Base-by-base conservation (phyloP, 2,888 invertebrate genomes). In the Ochropleura plecta region DNA sequence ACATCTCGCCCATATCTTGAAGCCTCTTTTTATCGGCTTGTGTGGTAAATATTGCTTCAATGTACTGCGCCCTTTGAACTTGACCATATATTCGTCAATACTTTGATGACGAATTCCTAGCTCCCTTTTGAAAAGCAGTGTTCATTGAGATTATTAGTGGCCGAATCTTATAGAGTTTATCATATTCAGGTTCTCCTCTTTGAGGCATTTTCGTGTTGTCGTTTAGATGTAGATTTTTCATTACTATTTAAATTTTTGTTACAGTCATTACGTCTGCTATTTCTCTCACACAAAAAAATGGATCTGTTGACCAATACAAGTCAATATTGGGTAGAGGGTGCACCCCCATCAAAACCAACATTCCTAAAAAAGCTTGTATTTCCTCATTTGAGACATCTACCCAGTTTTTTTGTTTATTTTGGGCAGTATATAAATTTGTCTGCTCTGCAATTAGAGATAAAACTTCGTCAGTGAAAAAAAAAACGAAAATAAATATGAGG, bases 11-110 rank as follows among this genome's bases (percentile, higher is more conserved):
- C 77, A 73, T 20, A 78, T 49, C 51, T 77, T 77, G 48, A 60
- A 77, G 14, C 73, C 70, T 62, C 73, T 70, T 57, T 78, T 78
- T 49, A 78, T 67, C 10, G 73, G 73, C 44, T 77, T 77, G 9
- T 73, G 70, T 20, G 73, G 73, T 53, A 77, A 53, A 60, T 77
- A 77, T 30, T 77, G 77, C 46, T 75, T 70, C 65, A 73, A 42
- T 8, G 42, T 70, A 51, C 55, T 68, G 42, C 55, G n/a, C 42
- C 62, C 62, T 63, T 63, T 30, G 53, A 55, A 63, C 5, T 55
- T 68, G 3, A 63, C 42, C 74, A 71, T 71, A 49, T 55, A 55
- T 57, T 65, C 48, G 7, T 64, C 63, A 53, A 69, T 73, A 20
- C 68, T 57, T 30, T 57, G 55, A 68, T 57, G 57, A 68, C 9